phyloP scores from a whole-genome alignment of 2,797 vertebrate species.

The Pelochelys cantorii region DNA sequence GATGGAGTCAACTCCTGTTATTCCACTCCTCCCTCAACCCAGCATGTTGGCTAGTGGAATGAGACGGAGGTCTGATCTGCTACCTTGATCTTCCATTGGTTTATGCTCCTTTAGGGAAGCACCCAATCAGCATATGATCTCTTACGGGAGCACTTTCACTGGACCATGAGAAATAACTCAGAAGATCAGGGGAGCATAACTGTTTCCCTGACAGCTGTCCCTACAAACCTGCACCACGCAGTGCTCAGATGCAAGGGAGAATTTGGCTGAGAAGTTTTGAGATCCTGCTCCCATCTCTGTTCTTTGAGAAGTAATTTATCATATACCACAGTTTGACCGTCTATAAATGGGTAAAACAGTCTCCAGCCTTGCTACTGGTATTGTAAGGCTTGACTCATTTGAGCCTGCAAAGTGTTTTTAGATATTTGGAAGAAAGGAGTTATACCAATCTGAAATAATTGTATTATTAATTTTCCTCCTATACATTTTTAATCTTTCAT shows the following conservation, averaged over 20 bases:
- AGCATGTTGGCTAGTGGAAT: not conserved
- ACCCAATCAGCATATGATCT: not conserved
- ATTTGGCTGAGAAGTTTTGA: slow-evolving; percentile 11
- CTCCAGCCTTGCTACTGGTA: not conserved
- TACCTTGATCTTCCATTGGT: not conserved
- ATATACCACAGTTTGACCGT: slow-evolving; percentile 12
- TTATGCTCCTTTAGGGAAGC: not conserved
- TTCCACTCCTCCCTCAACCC: not conserved
- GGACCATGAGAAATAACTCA: not conserved
- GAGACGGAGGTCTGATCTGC: not conserved
- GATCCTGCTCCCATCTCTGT: not conserved
- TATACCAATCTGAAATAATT: not conserved
- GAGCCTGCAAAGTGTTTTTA: not conserved
- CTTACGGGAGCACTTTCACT: not conserved
- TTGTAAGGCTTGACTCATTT: not conserved
- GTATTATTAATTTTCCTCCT: not conserved
- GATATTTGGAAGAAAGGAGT: not conserved
- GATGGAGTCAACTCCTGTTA: not conserved
- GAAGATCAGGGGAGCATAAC: not conserved
- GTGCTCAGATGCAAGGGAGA: not conserved
- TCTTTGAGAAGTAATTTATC: slow-evolving; percentile 12
- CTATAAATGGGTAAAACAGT: not conserved
- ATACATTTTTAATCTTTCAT: not conserved
- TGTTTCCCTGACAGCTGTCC: not conserved
- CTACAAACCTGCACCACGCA: not conserved